Evolutionary conservation across 1,140 invertebrate species (phyloP).

Genomic region (Cherax destructor): DNA sequence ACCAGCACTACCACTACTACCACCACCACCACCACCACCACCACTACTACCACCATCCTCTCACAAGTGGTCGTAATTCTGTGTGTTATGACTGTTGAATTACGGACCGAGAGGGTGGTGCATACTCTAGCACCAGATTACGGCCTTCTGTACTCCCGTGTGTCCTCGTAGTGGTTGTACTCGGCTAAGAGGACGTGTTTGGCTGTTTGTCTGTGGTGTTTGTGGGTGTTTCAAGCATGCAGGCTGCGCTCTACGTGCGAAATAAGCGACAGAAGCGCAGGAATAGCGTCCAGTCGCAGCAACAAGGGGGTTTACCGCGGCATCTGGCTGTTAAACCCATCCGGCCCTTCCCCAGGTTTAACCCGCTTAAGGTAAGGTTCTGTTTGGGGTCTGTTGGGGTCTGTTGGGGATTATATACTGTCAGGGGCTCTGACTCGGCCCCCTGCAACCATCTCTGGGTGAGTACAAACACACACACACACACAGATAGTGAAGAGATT

Average conservation of each 20-base stretch:
- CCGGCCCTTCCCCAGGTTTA: slow-evolving; percentile 54
- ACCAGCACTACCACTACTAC: too few species aligned
- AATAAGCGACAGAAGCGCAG: slow-evolving; percentile 38
- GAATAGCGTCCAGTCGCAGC: not conserved
- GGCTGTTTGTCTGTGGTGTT: slow-evolving; percentile 5
- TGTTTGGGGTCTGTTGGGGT: too few species aligned
- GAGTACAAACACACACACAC: too few species aligned
- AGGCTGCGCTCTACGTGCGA: slow-evolving; percentile 56
- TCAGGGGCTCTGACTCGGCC: too few species aligned
- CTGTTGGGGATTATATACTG: too few species aligned
- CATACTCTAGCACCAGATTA: too few species aligned
- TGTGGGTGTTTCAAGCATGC: slow-evolving; percentile 54
- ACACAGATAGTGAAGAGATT: too few species aligned
- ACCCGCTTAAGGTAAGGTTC: slow-evolving; percentile 51
- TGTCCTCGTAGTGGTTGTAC: not conserved
- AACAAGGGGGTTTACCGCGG: slow-evolving; percentile 11
- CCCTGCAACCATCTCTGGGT: too few species aligned
- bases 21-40: too few species aligned
- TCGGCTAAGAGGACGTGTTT: not conserved
- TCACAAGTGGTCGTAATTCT: not conserved
- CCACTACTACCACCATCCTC: too few species aligned
- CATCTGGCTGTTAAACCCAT: slow-evolving; percentile 49
- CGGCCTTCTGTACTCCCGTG: not conserved
- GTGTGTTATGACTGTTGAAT: too few species aligned
- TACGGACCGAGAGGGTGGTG: too few species aligned